phyloP scores from a whole-genome alignment of 2,113 vertebrate species.

The Pavo muticus region DNA sequence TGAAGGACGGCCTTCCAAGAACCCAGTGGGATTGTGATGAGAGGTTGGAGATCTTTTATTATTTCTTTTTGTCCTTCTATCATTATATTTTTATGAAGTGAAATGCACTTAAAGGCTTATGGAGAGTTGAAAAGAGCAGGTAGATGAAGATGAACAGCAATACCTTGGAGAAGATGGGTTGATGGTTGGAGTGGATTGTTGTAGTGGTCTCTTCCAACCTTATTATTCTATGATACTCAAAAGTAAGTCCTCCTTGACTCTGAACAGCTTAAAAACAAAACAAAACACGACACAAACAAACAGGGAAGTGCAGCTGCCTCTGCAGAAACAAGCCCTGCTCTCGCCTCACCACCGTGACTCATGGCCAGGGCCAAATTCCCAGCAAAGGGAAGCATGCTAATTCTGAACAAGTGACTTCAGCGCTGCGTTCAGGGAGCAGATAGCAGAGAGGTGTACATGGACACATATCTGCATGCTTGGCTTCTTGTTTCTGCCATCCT shows the following conservation, averaged over 20 bases:
- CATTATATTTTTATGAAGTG: not conserved
- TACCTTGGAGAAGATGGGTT: too few relatives aligned
- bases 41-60: not conserved
- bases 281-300: not conserved
- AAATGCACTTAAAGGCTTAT: not conserved
- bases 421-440: not conserved
- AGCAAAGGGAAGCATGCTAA: not conserved
- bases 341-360: not conserved
- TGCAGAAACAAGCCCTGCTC: not conserved
- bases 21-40: not conserved
- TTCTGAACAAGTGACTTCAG: not conserved
- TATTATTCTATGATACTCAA: too few relatives aligned
- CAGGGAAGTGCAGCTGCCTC: not conserved
- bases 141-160: not conserved
- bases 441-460: not conserved
- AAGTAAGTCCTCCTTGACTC: not conserved
- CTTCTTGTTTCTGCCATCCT: not conserved
- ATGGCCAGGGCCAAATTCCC: not conserved
- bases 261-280: not conserved
- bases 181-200: too few relatives aligned
- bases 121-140: not conserved
- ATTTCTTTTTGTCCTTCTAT: too few relatives aligned
- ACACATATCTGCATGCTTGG: not conserved
- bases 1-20: not conserved
- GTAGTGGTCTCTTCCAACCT: too few relatives aligned